These are phyloP conservation scores for Hydrochoerus hydrochaeris DNA, from an alignment of 2,113 vertebrate species.

Conservation along the genomic window DNA sequence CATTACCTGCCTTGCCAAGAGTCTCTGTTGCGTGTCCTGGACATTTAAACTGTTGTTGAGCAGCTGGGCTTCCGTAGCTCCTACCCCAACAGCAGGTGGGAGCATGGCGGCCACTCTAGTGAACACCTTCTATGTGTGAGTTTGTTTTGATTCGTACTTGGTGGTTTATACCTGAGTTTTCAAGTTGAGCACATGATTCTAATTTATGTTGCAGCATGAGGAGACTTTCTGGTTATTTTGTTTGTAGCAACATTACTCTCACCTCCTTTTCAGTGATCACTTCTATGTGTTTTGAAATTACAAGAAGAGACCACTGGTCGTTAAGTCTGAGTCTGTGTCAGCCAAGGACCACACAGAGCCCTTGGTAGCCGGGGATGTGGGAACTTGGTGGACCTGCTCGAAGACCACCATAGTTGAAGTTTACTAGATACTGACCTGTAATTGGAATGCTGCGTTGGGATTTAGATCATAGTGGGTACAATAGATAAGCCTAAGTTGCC, in stretches of 20 bases:
- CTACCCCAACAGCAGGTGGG: not conserved
- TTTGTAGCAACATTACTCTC: not conserved
- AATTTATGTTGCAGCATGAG: not conserved
- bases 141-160: not conserved
- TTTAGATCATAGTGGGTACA: not conserved
- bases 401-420: not conserved
- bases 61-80: not conserved
- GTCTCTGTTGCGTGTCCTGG: not conserved
- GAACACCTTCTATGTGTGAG: not conserved
- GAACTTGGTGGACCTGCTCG: not conserved
- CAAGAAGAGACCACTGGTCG: not conserved
- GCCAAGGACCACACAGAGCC: not conserved
- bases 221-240: not conserved
- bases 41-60: not conserved
- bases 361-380: not conserved
- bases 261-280: fast-evolving
- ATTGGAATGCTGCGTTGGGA: not conserved
- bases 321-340: not conserved
- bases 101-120: not conserved
- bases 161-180: not conserved
- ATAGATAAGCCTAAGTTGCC: too few relatives aligned
- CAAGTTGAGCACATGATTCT: not conserved
- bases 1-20: too few relatives aligned
- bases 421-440: not conserved
- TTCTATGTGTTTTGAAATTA: not conserved